These are phyloP conservation scores for Drosophila setosimentum DNA, from an alignment of 2,888 invertebrate genomes.

Conservation along the genomic window DNA sequence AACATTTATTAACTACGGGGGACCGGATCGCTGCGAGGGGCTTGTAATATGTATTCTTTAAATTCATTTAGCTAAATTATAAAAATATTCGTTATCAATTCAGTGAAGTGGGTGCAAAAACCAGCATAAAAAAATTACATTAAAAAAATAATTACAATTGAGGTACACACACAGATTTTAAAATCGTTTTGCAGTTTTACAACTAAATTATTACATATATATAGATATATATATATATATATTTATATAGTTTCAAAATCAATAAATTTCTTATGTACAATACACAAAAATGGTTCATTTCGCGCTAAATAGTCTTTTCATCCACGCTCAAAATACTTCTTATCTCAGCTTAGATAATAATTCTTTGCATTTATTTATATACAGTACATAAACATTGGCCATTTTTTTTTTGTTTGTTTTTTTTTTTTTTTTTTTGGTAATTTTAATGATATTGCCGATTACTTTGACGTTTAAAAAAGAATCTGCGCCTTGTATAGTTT, in stretches of 20 bases:
- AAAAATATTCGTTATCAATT: slow-evolving; percentile 56
- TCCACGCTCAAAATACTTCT: slow-evolving; percentile 69
- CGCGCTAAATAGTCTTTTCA: slow-evolving; percentile 76
- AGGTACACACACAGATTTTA: slow-evolving; percentile 77
- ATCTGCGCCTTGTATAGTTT: slow-evolving; percentile 68
- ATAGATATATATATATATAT: slow-evolving; percentile 25
- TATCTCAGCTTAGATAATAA: slow-evolving; percentile 59
- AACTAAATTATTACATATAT: slow-evolving; percentile 64
- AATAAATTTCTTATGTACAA: slow-evolving; percentile 74
- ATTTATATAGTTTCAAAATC: slow-evolving; percentile 67
- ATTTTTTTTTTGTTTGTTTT: slow-evolving; percentile 25
- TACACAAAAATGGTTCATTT: slow-evolving; percentile 77
- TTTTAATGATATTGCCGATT: slow-evolving; percentile 54
- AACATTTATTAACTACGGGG: slow-evolving; percentile 71
- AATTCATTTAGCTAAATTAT: slow-evolving; percentile 80
- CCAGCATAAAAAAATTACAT: slow-evolving; percentile 53
- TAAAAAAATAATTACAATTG: slow-evolving; percentile 75
- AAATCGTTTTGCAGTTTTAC: slow-evolving; percentile 74
- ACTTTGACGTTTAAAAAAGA: slow-evolving; percentile 38
- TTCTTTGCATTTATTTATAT: slow-evolving; percentile 70
- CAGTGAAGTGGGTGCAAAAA: slow-evolving; percentile 51
- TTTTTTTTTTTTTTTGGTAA: slow-evolving; percentile 58
- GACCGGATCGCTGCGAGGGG: slow-evolving; percentile 39
- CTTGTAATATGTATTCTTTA: slow-evolving; percentile 33
- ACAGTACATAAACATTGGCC: slow-evolving; percentile 74